Evolutionary conservation across 2,888 invertebrate species (phyloP).

Genomic region (Heliothis peltigera): DNA sequence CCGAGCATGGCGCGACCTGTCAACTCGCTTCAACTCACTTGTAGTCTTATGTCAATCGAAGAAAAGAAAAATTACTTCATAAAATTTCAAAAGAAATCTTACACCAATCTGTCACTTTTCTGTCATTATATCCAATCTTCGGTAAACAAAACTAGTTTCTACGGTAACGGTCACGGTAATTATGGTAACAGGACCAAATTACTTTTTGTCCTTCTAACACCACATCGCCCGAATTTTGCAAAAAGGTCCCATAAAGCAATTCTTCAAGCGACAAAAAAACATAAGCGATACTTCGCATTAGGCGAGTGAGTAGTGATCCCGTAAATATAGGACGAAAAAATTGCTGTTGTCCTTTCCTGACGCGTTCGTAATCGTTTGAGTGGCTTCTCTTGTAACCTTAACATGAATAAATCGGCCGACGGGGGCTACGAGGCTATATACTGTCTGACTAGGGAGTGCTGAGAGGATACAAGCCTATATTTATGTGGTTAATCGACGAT

Average conservation of each 20-base stretch:
- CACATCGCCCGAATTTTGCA: no score
- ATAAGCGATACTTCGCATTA: slow-evolving; percentile 29
- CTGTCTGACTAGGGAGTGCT: slow-evolving; percentile 21
- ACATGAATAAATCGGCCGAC: slow-evolving; percentile 70
- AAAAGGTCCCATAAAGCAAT: slow-evolving; percentile 13
- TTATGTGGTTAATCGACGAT: slow-evolving; percentile 30
- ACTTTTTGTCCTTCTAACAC: not conserved
- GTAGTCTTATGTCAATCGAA: no score
- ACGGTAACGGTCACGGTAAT: no score
- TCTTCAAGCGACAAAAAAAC: slow-evolving; percentile 6
- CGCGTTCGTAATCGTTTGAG: slow-evolving; percentile 65
- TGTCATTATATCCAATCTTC: no score
- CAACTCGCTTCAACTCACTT: no score
- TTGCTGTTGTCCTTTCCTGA: slow-evolving; percentile 43
- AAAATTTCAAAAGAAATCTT: no score
- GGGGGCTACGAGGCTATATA: slow-evolving; percentile 41
- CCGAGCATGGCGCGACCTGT: no score
- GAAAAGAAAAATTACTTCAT: no score
- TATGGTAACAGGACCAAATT: not conserved
- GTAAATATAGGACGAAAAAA: slow-evolving; percentile 52
- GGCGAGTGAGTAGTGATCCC: slow-evolving; percentile 17
- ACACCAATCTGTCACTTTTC: no score
- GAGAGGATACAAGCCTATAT: slow-evolving; percentile 28
- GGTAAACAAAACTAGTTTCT: no score
- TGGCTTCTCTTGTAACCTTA: slow-evolving; percentile 71